Evolutionary conservation across 2,888 invertebrate genomes (phyloP).

Genomic region (Synanthedon tipuliformis): DNA sequence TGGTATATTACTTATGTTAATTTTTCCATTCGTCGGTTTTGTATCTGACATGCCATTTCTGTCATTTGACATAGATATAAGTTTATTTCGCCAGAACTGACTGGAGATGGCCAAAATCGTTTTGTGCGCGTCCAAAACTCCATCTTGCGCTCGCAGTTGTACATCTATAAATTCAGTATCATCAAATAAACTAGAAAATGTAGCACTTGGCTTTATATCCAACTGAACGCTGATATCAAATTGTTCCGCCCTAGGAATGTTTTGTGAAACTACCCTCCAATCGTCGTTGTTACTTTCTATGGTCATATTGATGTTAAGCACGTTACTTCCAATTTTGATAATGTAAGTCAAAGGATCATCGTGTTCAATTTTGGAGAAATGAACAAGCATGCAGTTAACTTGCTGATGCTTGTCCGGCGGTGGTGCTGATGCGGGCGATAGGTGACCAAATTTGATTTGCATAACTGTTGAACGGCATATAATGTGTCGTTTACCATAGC

Average conservation of each 20-base stretch:
- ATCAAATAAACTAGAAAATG: neutral
- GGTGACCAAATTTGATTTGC: neutral
- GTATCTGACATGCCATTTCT: no score
- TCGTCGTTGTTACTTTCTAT: neutral
- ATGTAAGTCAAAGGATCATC: neutral
- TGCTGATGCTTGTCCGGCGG: neutral
- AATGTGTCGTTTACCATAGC: neutral
- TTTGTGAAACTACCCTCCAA: neutral
- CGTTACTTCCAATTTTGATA: neutral
- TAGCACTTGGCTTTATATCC: neutral
- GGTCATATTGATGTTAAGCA: neutral
- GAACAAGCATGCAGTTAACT: neutral
- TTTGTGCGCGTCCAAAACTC: neutral
- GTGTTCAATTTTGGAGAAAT: neutral
- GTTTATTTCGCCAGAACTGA: neutral
- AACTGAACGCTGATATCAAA: neutral
- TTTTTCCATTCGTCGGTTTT: no score
- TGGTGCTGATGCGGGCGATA: neutral
- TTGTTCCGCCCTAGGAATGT: neutral
- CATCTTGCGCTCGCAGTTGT: neutral
- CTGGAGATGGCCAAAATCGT: neutral
- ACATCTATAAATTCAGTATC: neutral
- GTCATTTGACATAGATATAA: neutral
- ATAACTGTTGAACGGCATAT: neutral
- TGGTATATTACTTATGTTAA: no score